Conservation (phyloP, 2,888 invertebrate genomes). For the Drosophila anceps region DNA sequence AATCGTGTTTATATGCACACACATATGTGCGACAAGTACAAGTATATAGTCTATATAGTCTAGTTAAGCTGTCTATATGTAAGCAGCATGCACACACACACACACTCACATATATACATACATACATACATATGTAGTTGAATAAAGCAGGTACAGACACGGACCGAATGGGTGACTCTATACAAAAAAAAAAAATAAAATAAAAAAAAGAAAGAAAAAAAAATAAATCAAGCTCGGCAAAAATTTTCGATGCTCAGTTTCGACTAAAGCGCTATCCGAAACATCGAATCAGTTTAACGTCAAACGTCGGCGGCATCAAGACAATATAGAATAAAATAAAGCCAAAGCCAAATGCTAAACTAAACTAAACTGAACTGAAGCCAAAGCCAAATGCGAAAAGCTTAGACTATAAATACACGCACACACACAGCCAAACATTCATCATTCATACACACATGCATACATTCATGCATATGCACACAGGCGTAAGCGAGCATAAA, state of each 20-base stretch:
- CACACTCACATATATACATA: slow-evolving; percentile 2
- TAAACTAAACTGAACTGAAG: slow-evolving; percentile 23
- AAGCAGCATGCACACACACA: slow-evolving; percentile 8
- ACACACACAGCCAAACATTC: slow-evolving; percentile 20
- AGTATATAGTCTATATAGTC: slow-evolving; percentile 53
- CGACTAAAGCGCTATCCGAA: slow-evolving; percentile 75
- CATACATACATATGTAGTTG: slow-evolving; percentile 12
- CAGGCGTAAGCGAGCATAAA: slow-evolving; percentile 49
- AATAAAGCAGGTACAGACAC: slow-evolving; percentile 18
- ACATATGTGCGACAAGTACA: slow-evolving; percentile 35
- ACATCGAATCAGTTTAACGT: slow-evolving; percentile 81
- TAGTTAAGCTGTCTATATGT: slow-evolving; percentile 60
- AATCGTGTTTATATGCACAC: slow-evolving; percentile 32
- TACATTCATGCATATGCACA: slow-evolving; percentile 9
- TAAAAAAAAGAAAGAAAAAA: background rate
- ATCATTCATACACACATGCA: slow-evolving; percentile 3
- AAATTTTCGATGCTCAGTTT: slow-evolving; percentile 70
- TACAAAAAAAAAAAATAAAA: slow-evolving; percentile 32
- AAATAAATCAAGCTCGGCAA: slow-evolving; percentile 53
- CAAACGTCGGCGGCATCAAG: slow-evolving; percentile 82
- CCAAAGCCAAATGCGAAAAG: slow-evolving; percentile 20
- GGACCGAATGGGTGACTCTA: slow-evolving; percentile 43
- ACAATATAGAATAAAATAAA: slow-evolving; percentile 67
- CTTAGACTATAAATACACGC: slow-evolving; percentile 39
- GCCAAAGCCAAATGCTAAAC: slow-evolving; percentile 36